Conservation (phyloP, 2,113 vertebrate species). For the human (Homo sapiens) region DNA sequence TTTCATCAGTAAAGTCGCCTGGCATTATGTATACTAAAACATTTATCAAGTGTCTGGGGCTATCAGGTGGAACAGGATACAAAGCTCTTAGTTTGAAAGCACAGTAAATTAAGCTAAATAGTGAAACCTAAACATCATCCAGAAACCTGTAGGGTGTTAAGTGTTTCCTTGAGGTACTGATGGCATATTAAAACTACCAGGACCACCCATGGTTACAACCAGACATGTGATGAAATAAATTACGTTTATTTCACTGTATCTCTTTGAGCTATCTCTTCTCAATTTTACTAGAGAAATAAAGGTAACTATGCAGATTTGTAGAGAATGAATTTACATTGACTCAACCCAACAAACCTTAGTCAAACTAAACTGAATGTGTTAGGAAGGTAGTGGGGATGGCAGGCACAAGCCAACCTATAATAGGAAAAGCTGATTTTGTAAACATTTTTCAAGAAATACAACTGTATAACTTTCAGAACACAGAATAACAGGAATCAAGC, state of each 20-base stretch:
- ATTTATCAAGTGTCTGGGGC: background rate
- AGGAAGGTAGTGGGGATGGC: background rate
- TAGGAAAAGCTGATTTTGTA: background rate
- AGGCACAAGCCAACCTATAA: background rate
- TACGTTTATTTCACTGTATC: background rate
- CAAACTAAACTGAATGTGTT: background rate
- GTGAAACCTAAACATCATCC: background rate
- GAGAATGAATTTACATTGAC: background rate
- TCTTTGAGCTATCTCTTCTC: background rate
- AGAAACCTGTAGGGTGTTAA: background rate
- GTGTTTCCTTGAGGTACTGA: background rate
- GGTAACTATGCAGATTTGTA: background rate
- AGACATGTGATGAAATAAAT: background rate
- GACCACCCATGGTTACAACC: background rate
- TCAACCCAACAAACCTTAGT: background rate
- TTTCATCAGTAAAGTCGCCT: background rate
- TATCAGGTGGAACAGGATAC: background rate
- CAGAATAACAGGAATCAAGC: background rate
- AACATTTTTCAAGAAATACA: background rate
- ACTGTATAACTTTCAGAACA: background rate
- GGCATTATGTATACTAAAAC: background rate
- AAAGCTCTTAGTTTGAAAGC: background rate
- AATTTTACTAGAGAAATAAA: background rate
- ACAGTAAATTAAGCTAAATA: background rate
- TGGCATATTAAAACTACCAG: background rate